Base-by-base conservation (phyloP, 2,113 vertebrate species). In the Corvus cornix region DNA sequence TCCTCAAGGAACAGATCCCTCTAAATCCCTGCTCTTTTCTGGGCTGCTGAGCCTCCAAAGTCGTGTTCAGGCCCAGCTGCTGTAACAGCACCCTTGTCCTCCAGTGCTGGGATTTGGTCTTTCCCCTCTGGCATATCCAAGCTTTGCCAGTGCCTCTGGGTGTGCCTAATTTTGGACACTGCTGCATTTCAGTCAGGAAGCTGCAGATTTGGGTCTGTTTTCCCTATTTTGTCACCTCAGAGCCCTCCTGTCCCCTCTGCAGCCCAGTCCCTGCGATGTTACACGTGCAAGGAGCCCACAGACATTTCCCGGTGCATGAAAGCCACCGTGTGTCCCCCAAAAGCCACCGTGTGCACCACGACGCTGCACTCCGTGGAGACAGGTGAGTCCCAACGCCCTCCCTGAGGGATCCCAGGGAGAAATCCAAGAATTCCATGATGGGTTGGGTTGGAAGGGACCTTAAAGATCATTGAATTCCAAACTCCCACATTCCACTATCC, bases 231-330 rank as follows among this genome's bases (percentile, higher is more conserved):
- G 4, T 9, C 23, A 43, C 16, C 62, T 69, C 33, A 43, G 9
- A n/a, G 8, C 10, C 24, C 2, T 84, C 63, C 33, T 95, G 21
- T 79, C 30, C 39, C n/a, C 33, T 35, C 51, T 43, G 20, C 87
- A 97, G 97, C 62, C 85, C 82, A 81, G 13, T 56, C 66, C 66
- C 76, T 97, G 8, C 44, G 2, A 43, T 97, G 97, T 4, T 97
- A 97, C 60, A 90, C 62, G 0, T 97, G 96, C 96, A 37, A 35
- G 23, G 53, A 88, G 3, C 96, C 95, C 26, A 95, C 12, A 0
- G 97, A 97, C 27, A 70, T 97, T 2, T 24, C n/a, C 11, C 3
- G 15, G 15, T 97, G 96, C 70, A 80, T 1, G 35, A 72, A 43
- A 1, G 1, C 16, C 51, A 11, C 8, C 2, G 0, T 12, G 4